phyloP scores from a whole-genome alignment of 1,140 invertebrate species.

The Hylyphantes graminicola region DNA sequence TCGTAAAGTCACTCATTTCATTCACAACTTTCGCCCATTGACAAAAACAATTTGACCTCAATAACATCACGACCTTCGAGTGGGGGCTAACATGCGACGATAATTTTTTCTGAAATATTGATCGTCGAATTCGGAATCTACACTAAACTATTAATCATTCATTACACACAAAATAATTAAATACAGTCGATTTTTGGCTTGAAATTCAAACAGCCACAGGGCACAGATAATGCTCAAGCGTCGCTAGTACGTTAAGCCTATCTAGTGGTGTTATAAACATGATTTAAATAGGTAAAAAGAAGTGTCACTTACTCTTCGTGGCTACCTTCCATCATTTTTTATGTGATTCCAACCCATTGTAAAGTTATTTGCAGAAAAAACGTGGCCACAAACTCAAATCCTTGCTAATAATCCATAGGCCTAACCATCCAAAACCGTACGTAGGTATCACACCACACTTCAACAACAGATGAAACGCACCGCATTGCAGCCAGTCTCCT shows the following conservation, averaged over 20 bases:
- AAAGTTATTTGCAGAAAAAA: slow-evolving; percentile 34
- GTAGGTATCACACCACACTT: slow-evolving; percentile 35
- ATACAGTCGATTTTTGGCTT: neutral
- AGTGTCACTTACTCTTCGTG: slow-evolving; percentile 66
- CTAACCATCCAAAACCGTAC: slow-evolving; percentile 54
- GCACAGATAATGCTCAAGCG: slow-evolving; percentile 43
- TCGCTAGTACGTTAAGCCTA: slow-evolving; percentile 55
- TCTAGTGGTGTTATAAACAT: neutral
- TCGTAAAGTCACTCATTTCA: slow-evolving; percentile 55
- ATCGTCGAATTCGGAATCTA: neutral
- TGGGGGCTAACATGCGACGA: neutral
- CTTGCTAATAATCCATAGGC: slow-evolving; percentile 40
- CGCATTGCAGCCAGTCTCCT: slow-evolving; percentile 35
- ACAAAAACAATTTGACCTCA: slow-evolving; percentile 60
- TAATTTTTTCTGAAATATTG: neutral
- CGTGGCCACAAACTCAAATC: slow-evolving; percentile 13
- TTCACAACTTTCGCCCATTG: slow-evolving; percentile 58
- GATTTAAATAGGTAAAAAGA: slow-evolving; percentile 12
- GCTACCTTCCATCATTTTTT: slow-evolving; percentile 66
- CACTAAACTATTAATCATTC: neutral
- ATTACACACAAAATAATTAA: neutral
- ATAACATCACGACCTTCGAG: slow-evolving; percentile 57
- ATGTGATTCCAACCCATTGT: slow-evolving; percentile 45
- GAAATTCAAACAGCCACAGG: slow-evolving; percentile 48
- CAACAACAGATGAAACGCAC: slow-evolving; percentile 58